phyloP scores from a whole-genome alignment of 2,797 vertebrate genomes.

The Melanotaenia pygmaea region DNA sequence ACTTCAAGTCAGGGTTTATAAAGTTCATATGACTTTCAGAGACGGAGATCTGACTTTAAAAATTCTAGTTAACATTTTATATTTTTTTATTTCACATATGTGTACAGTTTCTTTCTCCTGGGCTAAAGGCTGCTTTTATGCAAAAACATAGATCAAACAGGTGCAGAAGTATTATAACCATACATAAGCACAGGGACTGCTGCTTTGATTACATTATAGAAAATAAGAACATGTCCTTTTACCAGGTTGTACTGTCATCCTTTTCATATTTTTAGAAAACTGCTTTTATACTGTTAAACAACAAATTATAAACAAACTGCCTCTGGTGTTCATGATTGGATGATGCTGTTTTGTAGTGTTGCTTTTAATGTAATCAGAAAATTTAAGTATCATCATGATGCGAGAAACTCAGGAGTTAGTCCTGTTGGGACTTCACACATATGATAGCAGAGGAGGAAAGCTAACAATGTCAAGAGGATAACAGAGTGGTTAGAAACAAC shows the following conservation, averaged over 20 bases:
- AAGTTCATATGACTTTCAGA: neutral
- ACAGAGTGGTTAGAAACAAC: conserved; percentile 60
- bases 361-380: conserved; percentile 28
- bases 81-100: neutral
- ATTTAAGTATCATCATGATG: conserved; percentile 23
- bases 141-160: conserved; percentile 20
- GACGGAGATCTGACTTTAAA: neutral
- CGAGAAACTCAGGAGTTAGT: conserved; percentile 26
- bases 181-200: neutral
- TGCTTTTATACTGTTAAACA: conserved; percentile 13
- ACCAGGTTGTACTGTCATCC: neutral
- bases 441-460: conserved; percentile 50
- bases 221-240: neutral
- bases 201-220: neutral
- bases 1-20: neutral
- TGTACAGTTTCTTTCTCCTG: neutral
- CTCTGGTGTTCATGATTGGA: conserved; percentile 9
- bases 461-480: conserved; percentile 61
- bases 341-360: conserved; percentile 24
- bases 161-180: neutral
- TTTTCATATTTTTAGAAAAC: neutral
- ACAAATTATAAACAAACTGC: neutral
- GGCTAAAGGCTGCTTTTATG: conserved; percentile 5
- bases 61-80: no score
- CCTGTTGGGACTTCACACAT: conserved; percentile 66